phyloP scores from a whole-genome alignment of 2,888 invertebrate species.

The Aproaerema taeniolella region DNA sequence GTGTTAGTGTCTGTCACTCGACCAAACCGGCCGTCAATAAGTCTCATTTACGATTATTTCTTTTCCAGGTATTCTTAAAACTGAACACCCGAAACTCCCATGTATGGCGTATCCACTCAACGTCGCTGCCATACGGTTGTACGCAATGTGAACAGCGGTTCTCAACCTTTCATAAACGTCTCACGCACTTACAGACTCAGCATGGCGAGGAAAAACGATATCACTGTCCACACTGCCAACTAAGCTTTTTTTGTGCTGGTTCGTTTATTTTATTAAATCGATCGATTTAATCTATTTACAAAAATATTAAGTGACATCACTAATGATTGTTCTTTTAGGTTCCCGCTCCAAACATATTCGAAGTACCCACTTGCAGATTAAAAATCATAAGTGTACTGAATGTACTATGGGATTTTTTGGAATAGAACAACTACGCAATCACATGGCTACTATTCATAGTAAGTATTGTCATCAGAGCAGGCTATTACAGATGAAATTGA shows the following conservation, averaged over 20 bases:
- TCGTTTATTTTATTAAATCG: neutral
- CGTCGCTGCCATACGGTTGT: slow-evolving; percentile 13
- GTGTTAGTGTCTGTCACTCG: no score
- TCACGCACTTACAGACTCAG: slow-evolving; percentile 12
- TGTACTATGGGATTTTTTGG: slow-evolving; percentile 12
- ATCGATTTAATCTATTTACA: neutral
- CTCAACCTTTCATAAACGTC: slow-evolving; percentile 12
- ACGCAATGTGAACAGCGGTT: slow-evolving; percentile 10
- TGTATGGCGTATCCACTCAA: slow-evolving; percentile 12
- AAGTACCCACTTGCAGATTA: slow-evolving; percentile 4
- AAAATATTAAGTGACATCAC: neutral
- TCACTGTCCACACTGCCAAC: no score
- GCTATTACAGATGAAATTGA: no score
- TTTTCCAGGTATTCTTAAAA: slow-evolving; percentile 13
- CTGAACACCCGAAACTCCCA: slow-evolving; percentile 13
- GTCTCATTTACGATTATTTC: no score
- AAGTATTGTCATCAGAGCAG: neutral
- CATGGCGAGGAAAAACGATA: no score
- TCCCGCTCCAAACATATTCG: slow-evolving; percentile 11
- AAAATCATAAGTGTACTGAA: slow-evolving; percentile 4
- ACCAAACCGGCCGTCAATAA: no score
- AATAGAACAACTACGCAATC: neutral
- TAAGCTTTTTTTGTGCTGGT: neutral
- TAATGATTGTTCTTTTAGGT: neutral
- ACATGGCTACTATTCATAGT: slow-evolving; percentile 10